Conservation (phyloP, 2,797 vertebrate species). For the Florisuga fusca region DNA sequence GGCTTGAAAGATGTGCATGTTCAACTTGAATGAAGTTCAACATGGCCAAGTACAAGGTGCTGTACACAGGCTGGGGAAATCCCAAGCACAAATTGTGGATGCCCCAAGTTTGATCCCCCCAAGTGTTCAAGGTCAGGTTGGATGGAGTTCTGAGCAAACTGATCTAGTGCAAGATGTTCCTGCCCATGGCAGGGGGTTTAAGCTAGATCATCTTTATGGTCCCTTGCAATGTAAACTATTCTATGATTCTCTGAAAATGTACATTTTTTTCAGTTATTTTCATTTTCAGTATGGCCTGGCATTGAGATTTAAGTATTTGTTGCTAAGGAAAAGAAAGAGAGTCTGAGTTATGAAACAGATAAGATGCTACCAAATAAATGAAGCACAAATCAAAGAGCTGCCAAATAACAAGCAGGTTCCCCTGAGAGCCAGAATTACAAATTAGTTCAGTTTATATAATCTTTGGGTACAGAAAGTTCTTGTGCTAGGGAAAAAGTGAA, state of each 20-base stretch:
- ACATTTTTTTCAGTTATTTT: not conserved
- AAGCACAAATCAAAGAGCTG: not conserved
- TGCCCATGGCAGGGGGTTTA: no score
- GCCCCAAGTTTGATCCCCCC: no score
- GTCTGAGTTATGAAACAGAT: conserved; percentile 4
- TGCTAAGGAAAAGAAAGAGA: not conserved
- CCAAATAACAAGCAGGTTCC: not conserved
- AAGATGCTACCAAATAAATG: conserved; percentile 47
- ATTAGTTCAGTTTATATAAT: not conserved
- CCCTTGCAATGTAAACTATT: no score
- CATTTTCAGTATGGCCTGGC: not conserved
- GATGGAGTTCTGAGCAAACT: no score
- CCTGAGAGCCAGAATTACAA: conserved; percentile 3
- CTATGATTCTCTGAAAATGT: not conserved
- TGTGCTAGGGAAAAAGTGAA: not conserved
- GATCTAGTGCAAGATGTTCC: no score
- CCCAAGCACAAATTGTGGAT: no score
- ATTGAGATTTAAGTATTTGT: not conserved
- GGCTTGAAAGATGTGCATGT: no score
- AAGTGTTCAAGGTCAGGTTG: no score
- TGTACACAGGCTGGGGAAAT: no score
- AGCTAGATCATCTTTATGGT: no score
- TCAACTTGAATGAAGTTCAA: no score
- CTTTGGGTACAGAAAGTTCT: not conserved
- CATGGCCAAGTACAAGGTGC: no score